These are phyloP conservation scores for Lasioglossum lativentre DNA, from an alignment of 2,888 invertebrate genomes.

Conservation along the genomic window DNA sequence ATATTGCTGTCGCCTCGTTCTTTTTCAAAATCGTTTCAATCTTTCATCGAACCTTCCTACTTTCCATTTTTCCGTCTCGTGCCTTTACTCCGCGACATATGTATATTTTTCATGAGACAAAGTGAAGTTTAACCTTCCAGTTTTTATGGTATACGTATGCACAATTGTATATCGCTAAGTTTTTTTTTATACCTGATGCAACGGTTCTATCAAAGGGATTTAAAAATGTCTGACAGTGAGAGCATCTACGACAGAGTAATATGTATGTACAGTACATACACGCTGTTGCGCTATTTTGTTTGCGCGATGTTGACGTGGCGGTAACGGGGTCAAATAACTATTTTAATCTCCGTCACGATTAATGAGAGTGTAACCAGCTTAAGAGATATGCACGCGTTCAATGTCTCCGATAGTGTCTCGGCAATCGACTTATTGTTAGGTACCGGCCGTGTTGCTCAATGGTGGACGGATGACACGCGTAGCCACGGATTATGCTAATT, in stretches of 20 bases:
- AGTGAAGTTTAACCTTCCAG: too few species aligned
- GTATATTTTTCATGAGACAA: too few species aligned
- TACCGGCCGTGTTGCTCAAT: slow-evolving; percentile 68
- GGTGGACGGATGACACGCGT: slow-evolving; percentile 69
- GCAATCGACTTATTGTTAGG: slow-evolving; percentile 26
- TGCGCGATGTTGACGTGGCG: too few species aligned
- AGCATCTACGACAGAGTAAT: not conserved
- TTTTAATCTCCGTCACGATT: not conserved
- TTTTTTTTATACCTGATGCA: too few species aligned
- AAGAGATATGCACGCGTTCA: not conserved
- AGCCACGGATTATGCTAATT: slow-evolving; percentile 77
- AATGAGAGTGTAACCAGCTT: not conserved
- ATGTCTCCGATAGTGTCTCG: slow-evolving; percentile 34
- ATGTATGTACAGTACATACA: too few species aligned
- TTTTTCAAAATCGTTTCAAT: not conserved
- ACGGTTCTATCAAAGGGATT: not conserved
- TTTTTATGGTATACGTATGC: too few species aligned
- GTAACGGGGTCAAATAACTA: not conserved
- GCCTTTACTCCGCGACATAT: too few species aligned
- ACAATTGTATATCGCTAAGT: too few species aligned
- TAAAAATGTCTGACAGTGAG: not conserved
- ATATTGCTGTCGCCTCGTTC: not conserved
- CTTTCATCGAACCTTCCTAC: not conserved
- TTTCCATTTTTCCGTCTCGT: too few species aligned
- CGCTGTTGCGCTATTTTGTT: too few species aligned